A percentile compares a stretch with the other conserved stretches of the same genome.
Evolutionary conservation across 2,113 vertebrate genomes (phyloP).

Genomic region (Mesembrinibis cayennensis): DNA sequence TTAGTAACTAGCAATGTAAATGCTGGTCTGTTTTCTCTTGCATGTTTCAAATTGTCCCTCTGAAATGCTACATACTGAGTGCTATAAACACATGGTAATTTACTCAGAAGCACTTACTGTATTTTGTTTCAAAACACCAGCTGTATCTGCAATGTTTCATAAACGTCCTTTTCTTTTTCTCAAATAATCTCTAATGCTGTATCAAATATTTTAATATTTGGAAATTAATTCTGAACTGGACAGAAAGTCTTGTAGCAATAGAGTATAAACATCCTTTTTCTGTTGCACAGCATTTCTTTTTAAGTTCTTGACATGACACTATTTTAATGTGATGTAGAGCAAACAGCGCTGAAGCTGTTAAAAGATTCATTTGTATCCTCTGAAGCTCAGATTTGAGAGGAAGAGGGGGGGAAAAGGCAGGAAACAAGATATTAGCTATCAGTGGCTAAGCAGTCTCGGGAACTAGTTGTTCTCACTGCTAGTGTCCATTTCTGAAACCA

Average conservation of each 20-base stretch:
- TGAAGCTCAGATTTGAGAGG: background rate
- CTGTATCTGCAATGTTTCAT: background rate
- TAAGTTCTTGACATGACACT: background rate
- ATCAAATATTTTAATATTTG: background rate
- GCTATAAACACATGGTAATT: background rate
- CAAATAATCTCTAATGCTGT: background rate
- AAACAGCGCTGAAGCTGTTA: background rate
- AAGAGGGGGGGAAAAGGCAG: background rate
- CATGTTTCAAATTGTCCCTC: background rate
- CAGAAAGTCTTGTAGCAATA: background rate
- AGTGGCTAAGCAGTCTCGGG: background rate
- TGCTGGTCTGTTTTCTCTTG: background rate
- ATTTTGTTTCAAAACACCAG: background rate
- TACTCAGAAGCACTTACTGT: background rate
- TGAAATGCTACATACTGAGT: background rate
- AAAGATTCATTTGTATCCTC: background rate
- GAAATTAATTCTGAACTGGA: background rate
- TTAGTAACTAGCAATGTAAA: background rate
- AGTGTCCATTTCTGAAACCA: background rate
- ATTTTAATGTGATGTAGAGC: background rate
- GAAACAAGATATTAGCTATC: background rate
- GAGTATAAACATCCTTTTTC: background rate
- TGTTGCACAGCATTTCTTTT: background rate
- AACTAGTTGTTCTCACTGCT: background rate
- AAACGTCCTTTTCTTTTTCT: background rate